Conservation (phyloP, 2,113 vertebrate species). For the Salvator merianae region DNA sequence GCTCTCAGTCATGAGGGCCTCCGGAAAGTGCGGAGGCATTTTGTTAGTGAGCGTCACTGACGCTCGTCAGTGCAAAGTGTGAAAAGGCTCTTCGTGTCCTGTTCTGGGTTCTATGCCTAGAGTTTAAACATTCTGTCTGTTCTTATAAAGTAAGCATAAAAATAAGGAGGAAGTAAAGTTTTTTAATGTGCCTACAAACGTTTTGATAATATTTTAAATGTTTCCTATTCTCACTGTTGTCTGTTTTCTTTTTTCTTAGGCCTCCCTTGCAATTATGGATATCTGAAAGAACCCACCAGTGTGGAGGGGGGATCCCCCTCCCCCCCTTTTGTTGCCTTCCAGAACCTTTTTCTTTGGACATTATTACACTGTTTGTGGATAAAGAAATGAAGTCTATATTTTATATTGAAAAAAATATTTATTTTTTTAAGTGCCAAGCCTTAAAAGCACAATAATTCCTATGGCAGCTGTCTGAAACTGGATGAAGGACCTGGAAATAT, state of each 20-base stretch:
- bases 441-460: slow-evolving; percentile 66
- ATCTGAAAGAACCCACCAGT: slow-evolving; percentile 81
- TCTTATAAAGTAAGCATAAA: too few relatives aligned
- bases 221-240: slow-evolving; percentile 34
- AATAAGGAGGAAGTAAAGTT: too few relatives aligned
- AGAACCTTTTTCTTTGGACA: slow-evolving; percentile 69
- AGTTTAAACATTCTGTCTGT: not conserved
- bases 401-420: slow-evolving; percentile 82
- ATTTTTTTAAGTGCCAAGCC: slow-evolving; percentile 76
- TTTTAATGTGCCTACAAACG: too few relatives aligned
- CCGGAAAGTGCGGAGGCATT: too few relatives aligned
- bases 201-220: slow-evolving; percentile 11
- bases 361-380: slow-evolving; percentile 57
- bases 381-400: slow-evolving; percentile 67
- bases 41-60: too few relatives aligned
- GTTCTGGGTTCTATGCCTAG: not conserved
- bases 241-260: slow-evolving; percentile 74
- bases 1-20: too few relatives aligned
- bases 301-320: slow-evolving; percentile 89
- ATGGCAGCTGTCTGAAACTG: slow-evolving; percentile 78
- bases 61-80: too few relatives aligned
- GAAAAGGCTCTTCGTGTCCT: not conserved
- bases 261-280: slow-evolving; percentile 95
- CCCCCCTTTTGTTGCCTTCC: slow-evolving; percentile 73
- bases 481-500: slow-evolving; percentile 69